Evolutionary conservation across 2,113 vertebrate genomes (phyloP).

Genomic region (Anseranas semipalmata): DNA sequence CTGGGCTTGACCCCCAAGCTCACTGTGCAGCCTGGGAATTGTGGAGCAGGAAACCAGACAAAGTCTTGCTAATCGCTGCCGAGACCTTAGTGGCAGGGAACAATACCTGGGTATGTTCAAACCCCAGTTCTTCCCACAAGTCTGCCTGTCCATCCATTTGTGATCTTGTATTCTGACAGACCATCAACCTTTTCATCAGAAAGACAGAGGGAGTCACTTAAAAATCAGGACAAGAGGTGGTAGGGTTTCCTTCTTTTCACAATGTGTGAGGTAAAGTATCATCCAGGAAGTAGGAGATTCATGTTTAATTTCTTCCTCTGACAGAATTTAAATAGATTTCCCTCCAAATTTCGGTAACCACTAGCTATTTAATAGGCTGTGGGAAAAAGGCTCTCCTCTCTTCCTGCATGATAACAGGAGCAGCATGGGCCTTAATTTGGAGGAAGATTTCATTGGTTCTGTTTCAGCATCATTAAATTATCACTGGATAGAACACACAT

Average conservation of each 20-base stretch:
- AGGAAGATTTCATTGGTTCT: background rate
- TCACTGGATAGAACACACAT: background rate
- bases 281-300: background rate
- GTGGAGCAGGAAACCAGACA: background rate
- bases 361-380: background rate
- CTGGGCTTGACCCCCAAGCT: background rate
- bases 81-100: background rate
- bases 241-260: background rate
- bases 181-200: background rate
- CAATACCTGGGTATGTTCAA: fast-evolving
- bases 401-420: background rate
- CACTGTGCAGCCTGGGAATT: background rate
- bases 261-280: background rate
- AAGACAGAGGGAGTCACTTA: background rate
- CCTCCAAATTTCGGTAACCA: background rate
- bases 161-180: background rate
- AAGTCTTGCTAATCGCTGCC: background rate
- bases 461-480: background rate
- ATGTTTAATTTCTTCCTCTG: background rate
- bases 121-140: background rate
- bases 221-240: background rate
- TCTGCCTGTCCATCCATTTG: background rate
- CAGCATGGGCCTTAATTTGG: fast-evolving
- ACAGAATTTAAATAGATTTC: background rate
- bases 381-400: background rate